phyloP scores from a whole-genome alignment of 2,113 vertebrate genomes.

The Scalopus aquaticus region DNA sequence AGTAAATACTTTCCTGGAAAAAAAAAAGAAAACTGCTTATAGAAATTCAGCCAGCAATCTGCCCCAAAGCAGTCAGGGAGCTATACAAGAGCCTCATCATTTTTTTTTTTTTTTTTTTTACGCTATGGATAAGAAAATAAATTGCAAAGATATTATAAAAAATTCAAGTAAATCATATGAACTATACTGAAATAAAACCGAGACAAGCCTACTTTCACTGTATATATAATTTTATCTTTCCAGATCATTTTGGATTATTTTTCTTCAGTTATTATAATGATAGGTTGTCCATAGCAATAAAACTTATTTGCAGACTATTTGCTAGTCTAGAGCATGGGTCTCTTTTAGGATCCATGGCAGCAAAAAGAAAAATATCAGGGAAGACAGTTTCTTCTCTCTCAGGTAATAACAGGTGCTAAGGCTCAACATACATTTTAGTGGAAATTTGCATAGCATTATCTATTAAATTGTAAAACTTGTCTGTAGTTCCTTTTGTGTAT shows the following conservation, averaged over 20 bases:
- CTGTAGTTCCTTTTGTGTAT: background rate
- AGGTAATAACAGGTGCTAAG: background rate
- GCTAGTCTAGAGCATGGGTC: background rate
- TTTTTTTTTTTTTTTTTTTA: background rate
- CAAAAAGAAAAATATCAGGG: background rate
- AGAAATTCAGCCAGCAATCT: background rate
- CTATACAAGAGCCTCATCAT: background rate
- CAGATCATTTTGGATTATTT: constrained; percentile 4
- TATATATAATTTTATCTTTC: constrained; percentile 35
- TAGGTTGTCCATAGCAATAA: background rate
- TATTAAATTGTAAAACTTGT: constrained; percentile 6
- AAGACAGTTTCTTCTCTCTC: background rate
- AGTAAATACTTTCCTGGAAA: background rate
- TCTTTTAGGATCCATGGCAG: background rate
- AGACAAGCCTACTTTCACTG: background rate
- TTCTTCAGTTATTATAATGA: constrained; percentile 38
- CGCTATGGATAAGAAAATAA: constrained; percentile 26
- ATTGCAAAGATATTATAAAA: background rate
- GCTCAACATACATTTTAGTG: background rate
- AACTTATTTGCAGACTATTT: constrained; percentile 42
- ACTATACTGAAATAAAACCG: background rate
- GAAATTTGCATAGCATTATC: background rate
- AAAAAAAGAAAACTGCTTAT: background rate
- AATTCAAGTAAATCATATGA: background rate
- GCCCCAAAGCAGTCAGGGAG: background rate